Base-by-base conservation (phyloP, 2,797 vertebrate species). In the Trematomus bernacchii region DNA sequence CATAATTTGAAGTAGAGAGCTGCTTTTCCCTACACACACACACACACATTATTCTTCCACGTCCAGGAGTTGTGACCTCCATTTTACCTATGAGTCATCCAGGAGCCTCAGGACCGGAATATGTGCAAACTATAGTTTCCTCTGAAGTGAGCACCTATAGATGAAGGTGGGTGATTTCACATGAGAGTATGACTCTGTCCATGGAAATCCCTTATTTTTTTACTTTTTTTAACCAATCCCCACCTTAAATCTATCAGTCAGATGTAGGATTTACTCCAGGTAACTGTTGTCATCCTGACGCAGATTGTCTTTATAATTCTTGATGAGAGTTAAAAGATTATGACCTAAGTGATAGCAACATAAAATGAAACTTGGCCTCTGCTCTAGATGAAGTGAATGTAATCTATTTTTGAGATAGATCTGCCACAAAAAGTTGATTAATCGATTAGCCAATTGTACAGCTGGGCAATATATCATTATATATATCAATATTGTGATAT, bases 61-160 rank as follows among this genome's bases (percentile, higher is more conserved):
- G 70, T 84, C 65, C 46, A 76, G 66, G 57, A 86, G 78, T 73
- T 50, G 44, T 93, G 86, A 93, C 91, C 91, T 93, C 89, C 59
- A 79, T 83, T 86, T 94, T 91, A 93, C 91, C 90, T 83, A 69
- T 89, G 91, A 94, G 84, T 93, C 91, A 91, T 85, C 76, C 62
- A 59, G 71, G 66, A 87, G 69, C 57, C 50, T 77, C 70, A 77
- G 30, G 60, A 70, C 61, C 13, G 63, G 79, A 71, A 77, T 87
- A 74, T 66, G 66, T 81, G 80, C 61, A 80, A 83, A 79, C 77
- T 86, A 80, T 84, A 84, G 78, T 69, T 86, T 85, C 77, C 82
- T 85, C 47, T 85, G 43, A 80, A 55, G 73, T 54, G 73, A 82
- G 48, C 65, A 74, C 80, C 84, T 86, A 71, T 83, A 73, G 80